Conservation (phyloP, 2,113 vertebrate species). For the Tupaia chinensis region DNA sequence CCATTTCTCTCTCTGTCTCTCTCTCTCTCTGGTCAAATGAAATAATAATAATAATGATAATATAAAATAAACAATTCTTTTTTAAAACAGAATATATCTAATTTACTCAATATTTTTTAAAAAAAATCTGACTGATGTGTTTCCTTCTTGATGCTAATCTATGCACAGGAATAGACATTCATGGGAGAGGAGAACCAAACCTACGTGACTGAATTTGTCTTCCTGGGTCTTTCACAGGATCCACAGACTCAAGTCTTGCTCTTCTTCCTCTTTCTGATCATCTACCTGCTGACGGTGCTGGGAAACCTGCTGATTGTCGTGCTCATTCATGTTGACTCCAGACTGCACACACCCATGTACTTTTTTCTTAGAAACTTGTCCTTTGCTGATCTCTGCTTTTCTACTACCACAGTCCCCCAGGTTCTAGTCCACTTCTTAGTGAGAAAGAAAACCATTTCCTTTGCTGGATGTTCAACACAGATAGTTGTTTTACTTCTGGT, state of each 20-base stretch:
- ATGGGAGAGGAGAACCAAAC: conserved; percentile 75
- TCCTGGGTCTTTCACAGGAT: conserved; percentile 76
- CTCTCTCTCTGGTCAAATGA: too few relatives aligned
- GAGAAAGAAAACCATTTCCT: conserved; percentile 74
- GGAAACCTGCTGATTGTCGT: conserved; percentile 68
- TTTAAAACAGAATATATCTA: too few relatives aligned
- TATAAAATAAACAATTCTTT: too few relatives aligned
- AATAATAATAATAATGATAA: too few relatives aligned
- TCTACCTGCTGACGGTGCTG: conserved; percentile 70
- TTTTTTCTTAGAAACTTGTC: conserved; percentile 79
- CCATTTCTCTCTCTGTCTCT: too few relatives aligned
- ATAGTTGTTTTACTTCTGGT: conserved; percentile 68
- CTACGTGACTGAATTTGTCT: conserved; percentile 69
- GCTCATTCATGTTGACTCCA: conserved; percentile 68
- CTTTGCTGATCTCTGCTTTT: conserved; percentile 78
- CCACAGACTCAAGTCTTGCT: conserved; percentile 62
- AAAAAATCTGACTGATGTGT: not conserved
- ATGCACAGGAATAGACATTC: not conserved
- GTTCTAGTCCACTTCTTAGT: conserved; percentile 70
- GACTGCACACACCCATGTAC: conserved; percentile 73
- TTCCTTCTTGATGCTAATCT: conserved; percentile 28
- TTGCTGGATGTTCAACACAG: conserved; percentile 71
- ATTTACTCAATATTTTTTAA: too few relatives aligned
- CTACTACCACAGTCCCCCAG: conserved; percentile 76
- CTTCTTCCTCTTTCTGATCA: conserved; percentile 70